A percentile compares a stretch with the other conserved stretches of the same genome.
Conservation (phyloP, 2,797 vertebrate species). For the Onychomys leucogaster region DNA sequence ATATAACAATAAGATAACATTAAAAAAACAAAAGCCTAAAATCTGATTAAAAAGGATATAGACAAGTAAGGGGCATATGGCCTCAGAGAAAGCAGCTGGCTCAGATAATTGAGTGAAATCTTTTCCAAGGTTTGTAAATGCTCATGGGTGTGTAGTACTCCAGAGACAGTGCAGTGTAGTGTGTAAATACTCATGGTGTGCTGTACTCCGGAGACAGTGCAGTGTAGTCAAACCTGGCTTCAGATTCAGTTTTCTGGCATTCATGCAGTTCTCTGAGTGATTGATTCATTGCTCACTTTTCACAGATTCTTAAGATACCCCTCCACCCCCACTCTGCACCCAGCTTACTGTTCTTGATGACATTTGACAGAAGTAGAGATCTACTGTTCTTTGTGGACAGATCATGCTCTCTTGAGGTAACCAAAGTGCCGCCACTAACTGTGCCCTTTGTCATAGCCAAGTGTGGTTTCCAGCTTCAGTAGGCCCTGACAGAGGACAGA, state of each 20-base stretch:
- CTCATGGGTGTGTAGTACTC: background rate
- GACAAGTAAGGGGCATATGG: background rate
- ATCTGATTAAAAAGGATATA: conserved; percentile 34
- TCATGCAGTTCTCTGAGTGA: background rate
- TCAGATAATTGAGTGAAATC: conserved; percentile 18
- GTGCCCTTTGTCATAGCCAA: background rate
- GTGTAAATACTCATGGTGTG: too few species aligned
- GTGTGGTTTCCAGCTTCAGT: background rate
- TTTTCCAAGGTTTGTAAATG: background rate
- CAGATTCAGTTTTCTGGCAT: too few species aligned
- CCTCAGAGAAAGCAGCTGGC: conserved; percentile 28
- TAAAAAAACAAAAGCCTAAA: background rate
- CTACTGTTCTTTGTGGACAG: background rate
- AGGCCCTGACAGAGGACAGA: background rate
- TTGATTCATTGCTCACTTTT: background rate
- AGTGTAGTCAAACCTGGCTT: too few species aligned
- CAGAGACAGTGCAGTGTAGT: too few species aligned
- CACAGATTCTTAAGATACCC: background rate
- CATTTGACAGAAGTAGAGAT: background rate
- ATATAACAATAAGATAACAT: conserved; percentile 20
- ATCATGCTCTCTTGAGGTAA: background rate
- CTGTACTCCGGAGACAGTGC: too few species aligned
- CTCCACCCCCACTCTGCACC: fast-evolving
- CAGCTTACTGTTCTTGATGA: background rate
- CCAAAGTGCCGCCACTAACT: background rate